Conservation (phyloP, 2,113 vertebrate species). For the Notarius quadriscutis region DNA sequence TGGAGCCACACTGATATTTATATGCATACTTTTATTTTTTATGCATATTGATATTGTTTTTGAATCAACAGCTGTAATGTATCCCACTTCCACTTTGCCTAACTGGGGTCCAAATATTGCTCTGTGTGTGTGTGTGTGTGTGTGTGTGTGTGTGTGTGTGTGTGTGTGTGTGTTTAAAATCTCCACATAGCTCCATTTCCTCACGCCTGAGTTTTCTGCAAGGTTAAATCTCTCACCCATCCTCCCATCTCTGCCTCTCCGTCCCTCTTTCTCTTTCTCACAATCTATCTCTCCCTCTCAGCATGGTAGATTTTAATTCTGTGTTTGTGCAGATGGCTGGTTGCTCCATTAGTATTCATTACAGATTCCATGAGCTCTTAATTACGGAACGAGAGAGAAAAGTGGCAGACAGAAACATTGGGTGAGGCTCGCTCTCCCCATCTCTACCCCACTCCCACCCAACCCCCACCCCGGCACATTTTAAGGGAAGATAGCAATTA, state of each 20-base stretch:
- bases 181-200: constrained; percentile 29
- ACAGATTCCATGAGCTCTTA: constrained; percentile 88
- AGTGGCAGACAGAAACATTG: constrained; percentile 76
- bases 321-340: constrained; percentile 85
- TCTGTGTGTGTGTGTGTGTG: constrained; percentile 7
- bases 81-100: constrained; percentile 5
- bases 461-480: not conserved
- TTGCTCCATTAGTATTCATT: constrained; percentile 87
- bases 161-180: constrained; percentile 19
- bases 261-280: constrained; percentile 20
- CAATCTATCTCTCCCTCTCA: constrained; percentile 85
- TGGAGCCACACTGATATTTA: not conserved
- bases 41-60: not conserved
- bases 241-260: constrained; percentile 35
- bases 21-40: not conserved
- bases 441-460: constrained; percentile 5
- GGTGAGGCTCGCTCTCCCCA: constrained; percentile 65
- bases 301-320: constrained; percentile 91
- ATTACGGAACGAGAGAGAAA: constrained; percentile 83
- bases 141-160: not conserved
- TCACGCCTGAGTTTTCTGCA: constrained; percentile 33
- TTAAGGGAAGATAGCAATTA: constrained; percentile 20
- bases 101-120: constrained; percentile 16
- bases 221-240: constrained; percentile 45
- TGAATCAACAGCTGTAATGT: constrained; percentile 14